Evolutionary conservation across 2,797 vertebrate genomes (phyloP), one percentile per base, ranked within the genome.

Genomic region (Pseudotriccus pelzelni): DNA sequence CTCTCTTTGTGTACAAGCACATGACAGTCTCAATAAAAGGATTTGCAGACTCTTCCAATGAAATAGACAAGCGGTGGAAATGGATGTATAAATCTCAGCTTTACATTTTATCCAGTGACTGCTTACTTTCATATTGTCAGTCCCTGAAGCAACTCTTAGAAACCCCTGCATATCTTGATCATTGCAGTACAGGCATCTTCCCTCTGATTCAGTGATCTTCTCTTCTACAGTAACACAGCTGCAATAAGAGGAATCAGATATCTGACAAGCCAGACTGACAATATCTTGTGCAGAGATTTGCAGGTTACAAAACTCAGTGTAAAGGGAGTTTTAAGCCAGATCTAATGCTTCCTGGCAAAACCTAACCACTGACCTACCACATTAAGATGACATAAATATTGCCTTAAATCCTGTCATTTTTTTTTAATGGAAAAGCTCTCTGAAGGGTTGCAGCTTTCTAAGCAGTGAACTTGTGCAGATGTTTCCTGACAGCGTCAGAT

Each of bases 341-440:
- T 27, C 5, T 72, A 87, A 39, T 8, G 39, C 8, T 84, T 89
- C 15, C 21, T n/a, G 37, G 25, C 4, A 82, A 89, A 93, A 79
- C 4, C 16, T 64, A 41, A 72, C 22, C 14, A 28, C 10, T 59
- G 56, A 39, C n/a, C 15, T 56, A 49, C 23, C 20, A 56, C 28
- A 56, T 7, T 27, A 72, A 82, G 32, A n/a, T 2, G 16, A 41
- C 14, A 53, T 25, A 30, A 37, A 44, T 68, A 58, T n/a, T 62
- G 10, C 7, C 10, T 49, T 74, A 69, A 73, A 66, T 66, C 4
- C 11, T 37, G 1, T 9, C 0, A n/a, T n/a, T n/a, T 0, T 30
- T 37, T 34, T 84, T 41, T 34, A 72, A 69, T 4, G 11, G 17
- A 50, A 72, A 9, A 67, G 4, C 21, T 77, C 37, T 64, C 37